These are phyloP conservation scores for Pseudorasbora parva DNA, from an alignment of 2,113 vertebrate genomes.

Conservation along the genomic window DNA sequence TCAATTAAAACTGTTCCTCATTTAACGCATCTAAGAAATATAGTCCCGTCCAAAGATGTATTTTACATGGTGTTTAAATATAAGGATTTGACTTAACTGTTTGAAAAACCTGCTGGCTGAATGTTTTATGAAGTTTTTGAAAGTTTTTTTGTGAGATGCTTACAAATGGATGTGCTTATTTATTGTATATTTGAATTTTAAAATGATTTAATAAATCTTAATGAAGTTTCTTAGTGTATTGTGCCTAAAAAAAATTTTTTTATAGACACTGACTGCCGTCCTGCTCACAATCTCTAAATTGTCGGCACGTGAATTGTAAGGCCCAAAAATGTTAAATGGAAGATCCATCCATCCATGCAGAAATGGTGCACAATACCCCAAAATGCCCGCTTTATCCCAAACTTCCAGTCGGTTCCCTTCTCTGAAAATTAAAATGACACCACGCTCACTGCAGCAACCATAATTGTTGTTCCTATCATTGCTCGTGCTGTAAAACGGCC, in stretches of 20 bases:
- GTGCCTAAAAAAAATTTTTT: not conserved
- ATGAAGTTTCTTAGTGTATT: constrained; percentile 8
- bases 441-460: not conserved
- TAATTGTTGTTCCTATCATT: constrained; percentile 45
- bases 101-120: constrained; percentile 3
- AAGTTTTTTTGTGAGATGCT: constrained; percentile 1
- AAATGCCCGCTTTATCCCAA: not conserved
- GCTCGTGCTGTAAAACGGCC: constrained; percentile 50
- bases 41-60: constrained; percentile 13
- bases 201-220: constrained; percentile 43
- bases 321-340: not conserved
- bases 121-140: constrained; percentile 36
- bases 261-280: not conserved
- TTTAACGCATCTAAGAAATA: constrained; percentile 27
- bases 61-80: constrained; percentile 17
- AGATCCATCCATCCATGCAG: not conserved
- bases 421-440: constrained; percentile 26
- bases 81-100: not conserved
- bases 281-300: not conserved
- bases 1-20: constrained; percentile 71
- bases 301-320: not conserved
- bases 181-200: constrained; percentile 37
- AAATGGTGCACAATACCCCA: not conserved
- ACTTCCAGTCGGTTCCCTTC: not conserved
- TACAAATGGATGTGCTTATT: constrained; percentile 36